Evolutionary conservation across 1,140 invertebrate species (phyloP).

Genomic region (Papilio aristodemus): DNA sequence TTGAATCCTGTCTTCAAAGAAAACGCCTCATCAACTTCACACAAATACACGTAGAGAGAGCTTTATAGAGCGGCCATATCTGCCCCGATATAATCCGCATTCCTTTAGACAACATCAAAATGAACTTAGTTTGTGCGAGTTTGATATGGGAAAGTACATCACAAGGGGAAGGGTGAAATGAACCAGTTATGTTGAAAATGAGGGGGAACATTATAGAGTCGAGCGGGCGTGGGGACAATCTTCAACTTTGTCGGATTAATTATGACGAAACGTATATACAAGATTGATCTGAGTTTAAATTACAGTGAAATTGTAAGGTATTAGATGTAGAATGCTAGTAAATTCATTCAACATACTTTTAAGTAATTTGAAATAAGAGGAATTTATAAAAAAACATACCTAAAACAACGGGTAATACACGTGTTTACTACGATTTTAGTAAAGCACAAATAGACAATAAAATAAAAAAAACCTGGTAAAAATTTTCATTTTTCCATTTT

Average conservation of each 20-base stretch:
- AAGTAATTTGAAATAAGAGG: too few species aligned
- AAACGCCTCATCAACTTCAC: constrained; percentile 28
- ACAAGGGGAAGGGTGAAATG: constrained; percentile 41
- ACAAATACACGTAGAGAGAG: not conserved
- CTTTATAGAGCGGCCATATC: constrained; percentile 19
- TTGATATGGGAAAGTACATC: constrained; percentile 33
- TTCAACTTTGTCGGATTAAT: constrained; percentile 26
- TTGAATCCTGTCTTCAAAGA: constrained; percentile 6
- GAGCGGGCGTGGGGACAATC: constrained; percentile 25
- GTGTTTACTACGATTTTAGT: too few species aligned
- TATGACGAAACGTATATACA: constrained; percentile 27
- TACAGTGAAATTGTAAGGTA: constrained; percentile 7
- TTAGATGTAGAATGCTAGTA: not conserved
- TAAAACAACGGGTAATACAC: too few species aligned
- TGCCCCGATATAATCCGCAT: constrained; percentile 25
- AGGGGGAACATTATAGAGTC: constrained; percentile 32
- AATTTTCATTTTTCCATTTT: too few species aligned
- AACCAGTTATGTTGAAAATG: constrained; percentile 43
- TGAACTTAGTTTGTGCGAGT: constrained; percentile 38
- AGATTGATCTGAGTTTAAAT: constrained; percentile 15
- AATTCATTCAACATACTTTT: not conserved
- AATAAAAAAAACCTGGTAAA: too few species aligned
- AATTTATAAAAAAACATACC: too few species aligned
- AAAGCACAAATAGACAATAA: too few species aligned
- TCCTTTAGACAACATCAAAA: constrained; percentile 31